phyloP scores from a whole-genome alignment of 2,888 invertebrate species.

The Orthosia incerta region DNA sequence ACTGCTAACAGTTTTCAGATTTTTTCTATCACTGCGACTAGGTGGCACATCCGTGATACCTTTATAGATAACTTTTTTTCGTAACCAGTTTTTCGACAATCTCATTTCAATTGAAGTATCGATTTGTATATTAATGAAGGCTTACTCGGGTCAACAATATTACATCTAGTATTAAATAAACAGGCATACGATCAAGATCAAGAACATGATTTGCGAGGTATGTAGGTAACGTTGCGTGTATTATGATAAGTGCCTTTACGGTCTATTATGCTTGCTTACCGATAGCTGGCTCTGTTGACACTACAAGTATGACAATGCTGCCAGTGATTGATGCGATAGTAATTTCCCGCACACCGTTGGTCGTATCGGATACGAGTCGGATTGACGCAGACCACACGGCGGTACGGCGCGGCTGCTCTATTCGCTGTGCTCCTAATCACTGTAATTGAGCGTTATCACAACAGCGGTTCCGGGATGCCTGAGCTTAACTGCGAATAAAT shows the following conservation, averaged over 20 bases:
- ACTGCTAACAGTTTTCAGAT: constrained; percentile 44
- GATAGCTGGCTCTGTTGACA: constrained; percentile 74
- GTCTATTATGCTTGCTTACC: constrained; percentile 67
- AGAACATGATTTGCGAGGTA: constrained; percentile 46
- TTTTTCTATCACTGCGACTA: constrained; percentile 33
- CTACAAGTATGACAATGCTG: constrained; percentile 84
- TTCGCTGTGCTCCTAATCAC: constrained; percentile 80
- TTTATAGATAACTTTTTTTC: constrained; percentile 20
- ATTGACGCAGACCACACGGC: constrained; percentile 79
- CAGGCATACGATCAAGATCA: constrained; percentile 56
- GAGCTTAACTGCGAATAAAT: constrained; percentile 75
- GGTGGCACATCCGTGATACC: constrained; percentile 35
- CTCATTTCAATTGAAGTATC: constrained; percentile 19
- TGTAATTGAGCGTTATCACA: constrained; percentile 80
- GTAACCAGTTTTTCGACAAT: constrained; percentile 20
- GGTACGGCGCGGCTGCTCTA: constrained; percentile 70
- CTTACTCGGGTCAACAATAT: constrained; percentile 16
- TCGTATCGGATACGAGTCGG: constrained; percentile 87
- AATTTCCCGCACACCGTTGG: constrained; percentile 87
- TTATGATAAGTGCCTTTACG: constrained; percentile 64
- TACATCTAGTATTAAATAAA: constrained; percentile 26
- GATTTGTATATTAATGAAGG: constrained; percentile 11
- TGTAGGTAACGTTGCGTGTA: constrained; percentile 53
- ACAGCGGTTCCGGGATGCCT: constrained; percentile 75
- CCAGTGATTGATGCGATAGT: constrained; percentile 87